Conservation (phyloP, 2,888 invertebrate species). For the Epirrita christyi region DNA sequence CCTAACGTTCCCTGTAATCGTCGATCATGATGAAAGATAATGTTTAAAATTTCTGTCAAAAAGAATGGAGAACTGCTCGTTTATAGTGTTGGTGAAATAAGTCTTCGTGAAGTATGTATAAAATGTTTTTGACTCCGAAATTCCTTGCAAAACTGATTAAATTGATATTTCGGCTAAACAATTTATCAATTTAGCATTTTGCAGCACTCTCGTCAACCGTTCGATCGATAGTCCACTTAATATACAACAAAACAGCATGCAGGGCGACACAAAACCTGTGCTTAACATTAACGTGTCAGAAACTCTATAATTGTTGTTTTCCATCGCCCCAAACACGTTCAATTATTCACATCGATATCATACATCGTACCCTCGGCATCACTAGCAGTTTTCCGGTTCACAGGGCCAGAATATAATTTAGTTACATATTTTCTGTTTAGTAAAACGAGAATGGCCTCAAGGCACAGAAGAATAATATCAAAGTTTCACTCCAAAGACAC, state of each 20-base stretch:
- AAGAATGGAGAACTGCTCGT: too few species aligned
- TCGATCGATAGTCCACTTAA: not conserved
- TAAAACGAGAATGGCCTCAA: slow-evolving; percentile 49
- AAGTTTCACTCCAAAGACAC: not conserved
- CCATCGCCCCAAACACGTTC: slow-evolving; percentile 11
- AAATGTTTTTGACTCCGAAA: too few species aligned
- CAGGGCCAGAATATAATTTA: slow-evolving; percentile 63
- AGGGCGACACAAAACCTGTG: slow-evolving; percentile 4
- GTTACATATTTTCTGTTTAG: slow-evolving; percentile 64
- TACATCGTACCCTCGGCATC: slow-evolving; percentile 30
- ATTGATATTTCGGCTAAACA: too few species aligned
- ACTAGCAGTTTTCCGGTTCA: slow-evolving; percentile 63
- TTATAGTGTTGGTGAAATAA: too few species aligned
- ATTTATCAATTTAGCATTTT: too few species aligned
- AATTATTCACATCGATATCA: slow-evolving; percentile 27
- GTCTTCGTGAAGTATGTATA: too few species aligned
- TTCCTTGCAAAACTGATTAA: too few species aligned
- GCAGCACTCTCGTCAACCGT: too few species aligned
- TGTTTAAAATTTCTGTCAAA: too few species aligned
- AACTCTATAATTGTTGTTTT: slow-evolving; percentile 26
- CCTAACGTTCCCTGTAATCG: too few species aligned
- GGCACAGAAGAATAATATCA: slow-evolving; percentile 14
- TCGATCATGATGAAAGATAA: too few species aligned
- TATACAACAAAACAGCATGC: slow-evolving; percentile 6
- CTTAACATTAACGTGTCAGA: slow-evolving; percentile 7